These are phyloP conservation scores for Synanthedon andrenaeformis DNA, from an alignment of 2,888 invertebrate genomes.

Conservation along the genomic window DNA sequence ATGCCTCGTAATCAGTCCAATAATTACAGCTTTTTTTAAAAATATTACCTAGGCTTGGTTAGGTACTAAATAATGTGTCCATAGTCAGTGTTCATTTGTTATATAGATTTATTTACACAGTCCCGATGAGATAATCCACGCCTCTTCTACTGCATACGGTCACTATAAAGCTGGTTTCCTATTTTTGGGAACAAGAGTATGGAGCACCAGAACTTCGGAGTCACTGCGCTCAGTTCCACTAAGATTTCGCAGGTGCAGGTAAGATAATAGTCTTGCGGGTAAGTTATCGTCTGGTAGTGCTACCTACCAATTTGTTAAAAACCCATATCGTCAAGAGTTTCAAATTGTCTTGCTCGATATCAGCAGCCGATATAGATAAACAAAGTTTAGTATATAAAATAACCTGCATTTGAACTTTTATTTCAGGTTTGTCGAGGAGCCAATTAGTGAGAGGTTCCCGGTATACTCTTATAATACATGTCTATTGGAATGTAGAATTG, in stretches of 20 bases:
- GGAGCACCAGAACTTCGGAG: constrained; percentile 44
- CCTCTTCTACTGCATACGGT: constrained; percentile 30
- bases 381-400: too few relatives aligned
- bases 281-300: too few relatives aligned
- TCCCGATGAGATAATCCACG: constrained; percentile 45
- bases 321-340: too few relatives aligned
- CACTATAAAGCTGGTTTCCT: constrained; percentile 37
- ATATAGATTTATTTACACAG: constrained; percentile 49
- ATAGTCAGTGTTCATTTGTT: too few relatives aligned
- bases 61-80: too few relatives aligned
- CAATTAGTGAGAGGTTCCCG: constrained; percentile 59
- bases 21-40: too few relatives aligned
- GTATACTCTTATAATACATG: constrained; percentile 79
- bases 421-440: constrained; percentile 42
- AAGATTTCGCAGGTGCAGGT: constrained; percentile 52
- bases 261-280: not conserved
- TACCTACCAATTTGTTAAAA: too few relatives aligned
- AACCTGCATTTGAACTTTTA: too few relatives aligned
- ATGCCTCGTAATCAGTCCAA: too few relatives aligned
- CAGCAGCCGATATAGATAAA: too few relatives aligned
- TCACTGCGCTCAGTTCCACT: constrained; percentile 29
- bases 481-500: constrained; percentile 76
- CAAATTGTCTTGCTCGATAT: too few relatives aligned
- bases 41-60: too few relatives aligned
- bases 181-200: constrained; percentile 42